These are phyloP conservation scores for Netelia fuscicornis DNA, from an alignment of 2,888 invertebrate genomes.

Conservation along the genomic window DNA sequence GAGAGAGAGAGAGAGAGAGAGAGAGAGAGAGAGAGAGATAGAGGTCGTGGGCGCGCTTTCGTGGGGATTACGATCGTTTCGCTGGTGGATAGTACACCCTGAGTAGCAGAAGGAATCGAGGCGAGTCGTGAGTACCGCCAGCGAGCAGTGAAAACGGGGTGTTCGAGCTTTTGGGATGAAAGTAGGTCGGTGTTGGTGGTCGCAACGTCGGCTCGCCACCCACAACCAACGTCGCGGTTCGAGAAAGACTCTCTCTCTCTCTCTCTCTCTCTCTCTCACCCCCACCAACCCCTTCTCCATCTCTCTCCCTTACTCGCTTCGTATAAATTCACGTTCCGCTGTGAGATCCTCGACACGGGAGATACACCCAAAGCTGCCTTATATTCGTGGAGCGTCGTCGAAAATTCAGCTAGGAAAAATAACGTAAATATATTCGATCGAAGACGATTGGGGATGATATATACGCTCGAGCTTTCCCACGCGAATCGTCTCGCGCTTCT, in stretches of 20 bases:
- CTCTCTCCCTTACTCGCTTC: constrained; percentile 18
- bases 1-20: neutral
- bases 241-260: constrained; percentile 44
- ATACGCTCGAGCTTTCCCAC: constrained; percentile 8
- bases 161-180: constrained; percentile 50
- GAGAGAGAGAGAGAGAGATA: neutral
- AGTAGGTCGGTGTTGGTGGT: constrained; percentile 61
- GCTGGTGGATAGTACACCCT: constrained; percentile 25
- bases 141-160: constrained; percentile 40
- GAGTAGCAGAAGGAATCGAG: constrained; percentile 28
- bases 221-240: constrained; percentile 55
- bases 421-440: constrained; percentile 63
- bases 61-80: constrained; percentile 58
- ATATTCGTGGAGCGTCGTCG: constrained; percentile 34
- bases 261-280: neutral
- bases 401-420: constrained; percentile 54
- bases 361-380: constrained; percentile 24
- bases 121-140: constrained; percentile 25
- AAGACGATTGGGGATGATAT: constrained; percentile 53
- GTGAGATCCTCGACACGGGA: constrained; percentile 5
- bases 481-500: constrained; percentile 28
- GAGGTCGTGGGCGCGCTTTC: neutral
- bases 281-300: neutral
- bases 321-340: constrained; percentile 57
- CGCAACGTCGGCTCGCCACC: constrained; percentile 28